Conservation (phyloP, 2,113 vertebrate genomes). For the Esox niger region DNA sequence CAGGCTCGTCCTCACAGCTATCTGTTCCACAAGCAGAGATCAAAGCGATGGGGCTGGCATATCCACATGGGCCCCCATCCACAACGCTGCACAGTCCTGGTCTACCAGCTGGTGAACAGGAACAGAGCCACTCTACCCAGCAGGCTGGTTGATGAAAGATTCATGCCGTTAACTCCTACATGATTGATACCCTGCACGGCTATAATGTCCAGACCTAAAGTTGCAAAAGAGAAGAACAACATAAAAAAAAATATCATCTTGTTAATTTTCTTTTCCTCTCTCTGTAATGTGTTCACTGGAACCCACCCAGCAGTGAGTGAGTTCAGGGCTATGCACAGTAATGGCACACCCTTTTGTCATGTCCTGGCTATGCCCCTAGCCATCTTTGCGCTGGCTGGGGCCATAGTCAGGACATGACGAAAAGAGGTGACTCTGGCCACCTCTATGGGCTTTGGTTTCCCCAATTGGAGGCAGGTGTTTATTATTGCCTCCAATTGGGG, state of each 20-base stretch:
- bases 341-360: too few relatives aligned
- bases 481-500: too few relatives aligned
- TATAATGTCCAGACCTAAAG: constrained; percentile 72
- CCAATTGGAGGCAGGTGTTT: too few relatives aligned
- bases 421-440: too few relatives aligned
- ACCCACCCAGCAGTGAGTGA: not conserved
- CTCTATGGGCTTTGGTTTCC: too few relatives aligned
- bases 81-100: constrained; percentile 15
- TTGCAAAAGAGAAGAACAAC: constrained; percentile 53
- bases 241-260: constrained; percentile 53
- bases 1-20: constrained; percentile 64
- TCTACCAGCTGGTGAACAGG: constrained; percentile 72
- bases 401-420: too few relatives aligned
- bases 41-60: constrained; percentile 69
- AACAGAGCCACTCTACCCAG: constrained; percentile 68
- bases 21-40: constrained; percentile 75
- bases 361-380: too few relatives aligned
- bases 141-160: constrained; percentile 58
- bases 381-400: too few relatives aligned
- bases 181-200: constrained; percentile 76
- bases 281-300: constrained; percentile 1
- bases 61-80: constrained; percentile 60
- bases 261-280: constrained; percentile 29
- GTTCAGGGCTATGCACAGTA: not conserved
- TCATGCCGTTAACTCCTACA: constrained; percentile 82